Evolutionary conservation across 2,113 vertebrate species (phyloP), one percentile per base, ranked within the genome.

Genomic region (Philantomba maxwellii): DNA sequence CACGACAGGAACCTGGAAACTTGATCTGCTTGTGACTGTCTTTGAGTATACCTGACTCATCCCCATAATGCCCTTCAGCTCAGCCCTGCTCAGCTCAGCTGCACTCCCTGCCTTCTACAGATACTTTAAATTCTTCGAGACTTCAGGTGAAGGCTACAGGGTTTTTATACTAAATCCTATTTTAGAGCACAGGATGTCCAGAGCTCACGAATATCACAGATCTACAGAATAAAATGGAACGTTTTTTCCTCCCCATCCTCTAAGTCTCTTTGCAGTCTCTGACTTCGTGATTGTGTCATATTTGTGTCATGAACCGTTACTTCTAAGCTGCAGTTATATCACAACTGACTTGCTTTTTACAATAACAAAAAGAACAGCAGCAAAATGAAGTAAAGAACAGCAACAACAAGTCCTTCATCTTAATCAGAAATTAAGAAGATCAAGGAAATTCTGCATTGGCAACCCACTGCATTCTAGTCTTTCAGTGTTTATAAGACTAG

Each of bases 211-310:
- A 17, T 82, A 28, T 88, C n/a, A n/a, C 78, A n/a, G 53, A 58
- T 84, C 60, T 81, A 26, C 33, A 80, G 80, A 92, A 62, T 84
- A n/a, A 96, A 95, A 87, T 57, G 14, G 51, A 55, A 33, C 16
- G 3, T 30, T 23, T 95, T 95, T 87, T 82, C 11, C n/a, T 90
- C 55, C 94, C 33, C 82, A 93, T 91, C 89, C 57, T 58, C 66
- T 96, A 93, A 95, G 96, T 62, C 77, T 97, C 64, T 98, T 92
- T 97, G 15, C 85, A n/a, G 81, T 96, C 95, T 91, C 60, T 97
- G 14, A 62, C 66, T 97, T 19, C 55, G 0, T 47, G 30, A 36
- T 58, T 70, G 1, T 87, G 12, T 92, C 62, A 30, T 49, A 93
- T 33, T 83, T 96, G 49, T 96, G 60, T 95, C 93, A 28, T 86